A percentile compares a stretch with the other conserved stretches of the same genome.
phyloP scores from a whole-genome alignment of 2,113 vertebrate species.

The Serilophus lunatus region DNA sequence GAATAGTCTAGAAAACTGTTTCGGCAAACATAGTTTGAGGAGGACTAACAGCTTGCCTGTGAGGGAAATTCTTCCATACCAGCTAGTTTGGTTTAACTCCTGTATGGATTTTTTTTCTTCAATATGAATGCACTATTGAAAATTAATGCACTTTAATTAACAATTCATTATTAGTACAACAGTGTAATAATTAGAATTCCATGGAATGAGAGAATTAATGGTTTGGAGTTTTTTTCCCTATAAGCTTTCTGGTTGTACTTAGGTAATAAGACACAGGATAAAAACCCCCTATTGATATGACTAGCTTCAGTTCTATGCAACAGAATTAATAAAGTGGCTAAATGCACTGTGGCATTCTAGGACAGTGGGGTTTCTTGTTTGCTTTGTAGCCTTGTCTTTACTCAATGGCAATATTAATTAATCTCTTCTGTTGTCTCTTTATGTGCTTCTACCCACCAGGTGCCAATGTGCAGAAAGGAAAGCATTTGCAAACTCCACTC shows the following conservation, averaged over 20 bases:
- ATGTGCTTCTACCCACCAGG: constrained; percentile 64
- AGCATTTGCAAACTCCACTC: constrained; percentile 86
- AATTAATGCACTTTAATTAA: neutral
- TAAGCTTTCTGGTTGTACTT: neutral
- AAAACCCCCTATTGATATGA: neutral
- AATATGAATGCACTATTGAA: neutral
- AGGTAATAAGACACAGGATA: neutral
- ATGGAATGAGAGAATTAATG: neutral
- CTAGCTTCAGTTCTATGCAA: neutral
- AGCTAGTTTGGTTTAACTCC: neutral
- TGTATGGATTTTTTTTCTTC: neutral
- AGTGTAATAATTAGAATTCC: neutral
- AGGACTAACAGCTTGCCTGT: neutral
- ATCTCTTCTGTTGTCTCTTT: neutral
- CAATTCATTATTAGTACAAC: neutral
- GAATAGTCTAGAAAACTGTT: neutral
- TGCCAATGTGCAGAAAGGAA: constrained; percentile 91
- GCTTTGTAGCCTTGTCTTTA: neutral
- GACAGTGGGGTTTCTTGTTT: neutral
- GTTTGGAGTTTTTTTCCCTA: rapidly evolving
- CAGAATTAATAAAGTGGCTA: neutral
- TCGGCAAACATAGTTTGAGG: neutral
- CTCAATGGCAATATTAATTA: neutral
- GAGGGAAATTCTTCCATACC: neutral
- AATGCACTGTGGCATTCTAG: neutral